A percentile compares a stretch with the other conserved stretches of the same genome.
Evolutionary conservation across 2,797 vertebrate species (phyloP).

Genomic region (Fratercula arctica): DNA sequence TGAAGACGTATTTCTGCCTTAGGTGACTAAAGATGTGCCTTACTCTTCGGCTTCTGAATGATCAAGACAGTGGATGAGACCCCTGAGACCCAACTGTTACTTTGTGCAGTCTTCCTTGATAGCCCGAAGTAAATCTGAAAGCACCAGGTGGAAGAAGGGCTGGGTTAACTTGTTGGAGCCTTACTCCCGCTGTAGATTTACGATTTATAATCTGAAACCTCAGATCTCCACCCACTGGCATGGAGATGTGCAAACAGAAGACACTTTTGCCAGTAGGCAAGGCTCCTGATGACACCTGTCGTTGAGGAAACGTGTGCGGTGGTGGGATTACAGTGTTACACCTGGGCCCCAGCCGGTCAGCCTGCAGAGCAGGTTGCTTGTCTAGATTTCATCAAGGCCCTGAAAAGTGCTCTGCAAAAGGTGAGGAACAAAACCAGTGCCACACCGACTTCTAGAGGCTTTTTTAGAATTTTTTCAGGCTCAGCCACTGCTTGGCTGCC

Average conservation of each 20-base stretch:
- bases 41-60: neutral
- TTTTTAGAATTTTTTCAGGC: neutral
- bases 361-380: neutral
- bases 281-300: neutral
- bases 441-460: neutral
- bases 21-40: neutral
- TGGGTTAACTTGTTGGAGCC: neutral
- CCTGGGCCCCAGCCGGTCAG: neutral
- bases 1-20: neutral
- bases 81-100: rapidly evolving
- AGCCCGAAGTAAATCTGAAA: neutral
- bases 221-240: neutral
- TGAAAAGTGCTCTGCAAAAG: neutral
- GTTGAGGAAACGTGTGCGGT: neutral
- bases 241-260: neutral
- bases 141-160: neutral
- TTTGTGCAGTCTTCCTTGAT: neutral
- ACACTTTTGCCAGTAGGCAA: neutral
- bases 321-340: neutral
- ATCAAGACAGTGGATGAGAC: neutral
- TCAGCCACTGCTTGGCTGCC: neutral
- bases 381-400: neutral
- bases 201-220: neutral
- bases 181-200: neutral
- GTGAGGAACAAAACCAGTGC: neutral